Base-by-base conservation (phyloP, 2,113 vertebrate genomes). In the Eptatretus burgeri region DNA sequence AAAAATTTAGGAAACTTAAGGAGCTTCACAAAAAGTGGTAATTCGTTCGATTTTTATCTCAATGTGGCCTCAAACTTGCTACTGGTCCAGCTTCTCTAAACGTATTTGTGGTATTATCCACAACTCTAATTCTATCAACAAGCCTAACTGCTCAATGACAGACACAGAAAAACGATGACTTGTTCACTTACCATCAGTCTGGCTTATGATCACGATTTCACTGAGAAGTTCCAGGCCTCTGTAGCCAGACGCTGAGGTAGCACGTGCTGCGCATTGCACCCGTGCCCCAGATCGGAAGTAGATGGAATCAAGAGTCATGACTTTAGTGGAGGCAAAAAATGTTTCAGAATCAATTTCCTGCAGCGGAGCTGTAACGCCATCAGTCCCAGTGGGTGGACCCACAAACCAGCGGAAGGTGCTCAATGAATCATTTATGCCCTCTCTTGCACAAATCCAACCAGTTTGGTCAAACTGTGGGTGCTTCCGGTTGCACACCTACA, bases 271-370 rank as follows among this genome's bases (percentile, higher is more conserved):
- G 62, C 78, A 81, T 50, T 80, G 76, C 63, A 82, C 68, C 66
- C 81, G 75, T 17, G 78, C 84, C 14, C 80, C 78, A 9, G 78
- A 77, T 67, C 81, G 79, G 74, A 82, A 82, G 68, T 80, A 81
- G 68, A 82, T 74, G 2, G 82, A 79, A 70, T 84, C 80, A 68
- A 82, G 71, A 50, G 77, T 76, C 70, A 85, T 75, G 65, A 74
- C 77, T 70, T 82, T 82, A 67, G 78, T 81, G 72, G 76, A 78
- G 68, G 78, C 82, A 70, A 83, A 84, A 74, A 81, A 82, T 13
- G 78, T 81, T 67, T 80, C 77, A 2, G 76, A 76, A 70, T 83
- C 78, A 69, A 78, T 78, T 72, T 83, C 80, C 62, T 74, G 76
- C 79, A 82, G 78, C 8, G 76, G 79, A 64, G 77, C 81, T 69